Base-by-base conservation (phyloP, 2,797 vertebrate genomes). In the Hippopotamyrus pictus region DNA sequence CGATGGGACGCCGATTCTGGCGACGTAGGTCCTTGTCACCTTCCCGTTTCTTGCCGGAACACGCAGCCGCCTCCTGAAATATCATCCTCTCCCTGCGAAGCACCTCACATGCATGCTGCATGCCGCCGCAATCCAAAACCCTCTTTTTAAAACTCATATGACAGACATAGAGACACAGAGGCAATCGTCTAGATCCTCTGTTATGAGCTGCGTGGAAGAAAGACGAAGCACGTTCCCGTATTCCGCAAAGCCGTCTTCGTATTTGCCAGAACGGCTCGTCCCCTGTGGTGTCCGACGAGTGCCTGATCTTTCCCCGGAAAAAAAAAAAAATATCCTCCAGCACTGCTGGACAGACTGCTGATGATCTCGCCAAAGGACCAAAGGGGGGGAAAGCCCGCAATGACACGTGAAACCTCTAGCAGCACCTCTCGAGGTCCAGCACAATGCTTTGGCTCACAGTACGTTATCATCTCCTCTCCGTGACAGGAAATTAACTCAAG, bases 281-380 rank as follows among this genome's bases (percentile, higher is more conserved):
- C n/a, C 22, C 69, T 44, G 86, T 87, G 91, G 88, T 88, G 62
- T 69, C 29, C 11, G 51, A 9, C 46, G 83, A 79, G 50, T 14
- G 79, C 83, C 50, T 69, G 62, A 46, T 86, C 85, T 53, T 83
- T 76, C 53, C 62, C 44, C 5, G 19, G 3, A 88, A 88, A 87
- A 89, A 37, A 11, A 65, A 90, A 7, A 89, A 91, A 90, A n/a
- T n/a, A n/a, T n/a, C 62, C 86, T 89, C 88, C 89, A 89, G 88
- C 73, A 65, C 85, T 76, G 88, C 79, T 76, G 88, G 44, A 87
- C 84, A 87, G 46, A 46, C 88, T 41, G 87, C 89, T 84, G 87
- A 89, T 90, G 85, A 86, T 73, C 89, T 37, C 6, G 69, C 50
- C 65, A 53, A 62, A 62, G 41, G 11, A 44, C 87, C 59, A 3